phyloP scores from a whole-genome alignment of 1,140 invertebrate species.

The Lasaia peninsularis region DNA sequence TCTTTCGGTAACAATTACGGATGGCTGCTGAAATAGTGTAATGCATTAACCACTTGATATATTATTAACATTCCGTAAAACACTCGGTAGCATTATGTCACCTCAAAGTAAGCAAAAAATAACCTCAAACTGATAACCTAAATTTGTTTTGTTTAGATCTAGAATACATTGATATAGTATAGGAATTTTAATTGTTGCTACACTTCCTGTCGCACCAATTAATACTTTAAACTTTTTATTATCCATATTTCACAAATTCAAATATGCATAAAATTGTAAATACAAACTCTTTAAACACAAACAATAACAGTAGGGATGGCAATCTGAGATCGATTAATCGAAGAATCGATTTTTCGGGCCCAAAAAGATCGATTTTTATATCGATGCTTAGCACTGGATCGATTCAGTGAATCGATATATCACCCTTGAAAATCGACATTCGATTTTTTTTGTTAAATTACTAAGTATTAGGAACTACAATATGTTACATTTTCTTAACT shows the following conservation, averaged over 20 bases:
- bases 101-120: constrained; percentile 14
- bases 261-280: no score
- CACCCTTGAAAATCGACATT: no score
- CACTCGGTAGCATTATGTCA: background rate
- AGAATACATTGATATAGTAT: constrained; percentile 40
- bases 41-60: background rate
- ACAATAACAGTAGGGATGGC: no score
- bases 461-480: no score
- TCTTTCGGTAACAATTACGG: constrained; percentile 90
- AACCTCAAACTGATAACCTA: constrained; percentile 47
- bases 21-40: constrained; percentile 11
- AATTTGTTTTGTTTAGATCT: constrained; percentile 30
- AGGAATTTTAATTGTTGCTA: constrained; percentile 61
- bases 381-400: no score
- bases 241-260: background rate
- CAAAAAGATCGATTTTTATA: no score
- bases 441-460: no score
- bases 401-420: no score
- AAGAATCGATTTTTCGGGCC: no score
- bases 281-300: no score
- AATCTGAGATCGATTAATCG: no score
- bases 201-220: constrained; percentile 59
- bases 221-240: constrained; percentile 42
- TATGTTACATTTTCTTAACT: no score
- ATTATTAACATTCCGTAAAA: background rate